These are phyloP conservation scores for Magallana nippona DNA, from an alignment of 2,888 invertebrate species.

Conservation along the genomic window DNA sequence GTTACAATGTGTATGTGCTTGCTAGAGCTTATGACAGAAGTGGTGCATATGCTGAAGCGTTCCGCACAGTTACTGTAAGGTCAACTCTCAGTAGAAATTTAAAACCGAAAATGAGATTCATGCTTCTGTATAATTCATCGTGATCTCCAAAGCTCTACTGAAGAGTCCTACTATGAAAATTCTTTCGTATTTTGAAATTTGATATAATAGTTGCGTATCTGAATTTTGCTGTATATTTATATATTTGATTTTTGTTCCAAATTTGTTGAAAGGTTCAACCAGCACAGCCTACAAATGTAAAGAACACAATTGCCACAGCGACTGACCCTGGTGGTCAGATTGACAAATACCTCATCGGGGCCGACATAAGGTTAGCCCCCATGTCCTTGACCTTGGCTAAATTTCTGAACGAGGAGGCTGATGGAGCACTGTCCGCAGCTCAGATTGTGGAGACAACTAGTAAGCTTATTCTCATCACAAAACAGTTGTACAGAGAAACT, in stretches of 20 bases:
- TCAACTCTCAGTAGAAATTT: not conserved
- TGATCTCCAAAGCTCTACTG: no score
- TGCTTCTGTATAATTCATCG: no score
- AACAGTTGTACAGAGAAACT: not conserved
- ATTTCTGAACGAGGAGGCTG: slow-evolving; percentile 56
- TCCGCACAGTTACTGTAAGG: slow-evolving; percentile 47
- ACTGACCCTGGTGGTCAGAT: slow-evolving; percentile 53
- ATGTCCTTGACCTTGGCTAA: slow-evolving; percentile 51
- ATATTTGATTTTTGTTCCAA: no score
- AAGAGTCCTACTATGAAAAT: no score
- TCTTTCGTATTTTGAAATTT: no score
- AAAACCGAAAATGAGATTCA: no score
- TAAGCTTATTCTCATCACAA: not conserved
- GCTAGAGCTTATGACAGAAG: slow-evolving; percentile 53
- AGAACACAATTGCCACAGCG: slow-evolving; percentile 50
- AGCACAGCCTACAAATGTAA: slow-evolving; percentile 39
- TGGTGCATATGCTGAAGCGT: slow-evolving; percentile 54
- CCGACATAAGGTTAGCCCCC: slow-evolving; percentile 54
- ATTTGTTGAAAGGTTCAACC: slow-evolving; percentile 33
- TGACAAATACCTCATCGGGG: slow-evolving; percentile 55
- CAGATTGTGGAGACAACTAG: slow-evolving; percentile 49
- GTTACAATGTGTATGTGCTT: slow-evolving; percentile 48
- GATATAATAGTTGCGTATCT: no score
- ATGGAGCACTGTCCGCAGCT: slow-evolving; percentile 31
- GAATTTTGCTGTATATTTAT: no score